phyloP scores from a whole-genome alignment of 2,113 vertebrate genomes.

The Sminthopsis crassicaudata region DNA sequence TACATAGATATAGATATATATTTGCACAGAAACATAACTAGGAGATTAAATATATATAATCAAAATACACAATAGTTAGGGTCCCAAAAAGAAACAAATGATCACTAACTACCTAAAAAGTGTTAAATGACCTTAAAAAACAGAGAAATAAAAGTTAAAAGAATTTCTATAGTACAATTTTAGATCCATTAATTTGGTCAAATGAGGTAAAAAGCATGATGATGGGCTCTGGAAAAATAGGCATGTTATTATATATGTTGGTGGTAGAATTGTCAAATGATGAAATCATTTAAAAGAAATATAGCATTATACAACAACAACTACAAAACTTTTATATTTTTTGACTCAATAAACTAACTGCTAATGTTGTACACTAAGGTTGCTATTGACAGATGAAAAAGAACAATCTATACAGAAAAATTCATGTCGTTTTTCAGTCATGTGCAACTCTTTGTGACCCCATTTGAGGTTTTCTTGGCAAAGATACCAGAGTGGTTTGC shows the following conservation, averaged over 20 bases:
- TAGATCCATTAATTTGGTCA: not conserved
- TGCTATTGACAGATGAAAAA: not conserved
- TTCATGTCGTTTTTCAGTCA: not conserved
- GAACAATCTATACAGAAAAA: not conserved
- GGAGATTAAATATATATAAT: not conserved
- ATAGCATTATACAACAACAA: not conserved
- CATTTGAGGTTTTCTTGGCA: not conserved
- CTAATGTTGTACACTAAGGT: not conserved
- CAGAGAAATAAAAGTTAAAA: not conserved
- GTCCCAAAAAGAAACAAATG: not conserved
- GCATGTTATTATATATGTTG: not conserved
- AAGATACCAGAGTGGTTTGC: not conserved
- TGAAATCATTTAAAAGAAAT: not conserved
- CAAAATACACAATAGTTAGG: not conserved
- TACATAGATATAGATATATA: no score
- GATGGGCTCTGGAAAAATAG: not conserved
- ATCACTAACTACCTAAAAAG: not conserved
- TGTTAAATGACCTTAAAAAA: not conserved
- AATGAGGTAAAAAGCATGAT: not conserved
- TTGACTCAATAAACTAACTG: not conserved
- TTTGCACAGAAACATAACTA: not conserved
- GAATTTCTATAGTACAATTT: not conserved
- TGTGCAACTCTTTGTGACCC: not conserved
- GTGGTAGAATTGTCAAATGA: not conserved
- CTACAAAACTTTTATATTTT: not conserved